A percentile compares a stretch with the other conserved stretches of the same genome.
phyloP scores from a whole-genome alignment of 2,113 vertebrate genomes.

The Xyliphius kryptos region DNA sequence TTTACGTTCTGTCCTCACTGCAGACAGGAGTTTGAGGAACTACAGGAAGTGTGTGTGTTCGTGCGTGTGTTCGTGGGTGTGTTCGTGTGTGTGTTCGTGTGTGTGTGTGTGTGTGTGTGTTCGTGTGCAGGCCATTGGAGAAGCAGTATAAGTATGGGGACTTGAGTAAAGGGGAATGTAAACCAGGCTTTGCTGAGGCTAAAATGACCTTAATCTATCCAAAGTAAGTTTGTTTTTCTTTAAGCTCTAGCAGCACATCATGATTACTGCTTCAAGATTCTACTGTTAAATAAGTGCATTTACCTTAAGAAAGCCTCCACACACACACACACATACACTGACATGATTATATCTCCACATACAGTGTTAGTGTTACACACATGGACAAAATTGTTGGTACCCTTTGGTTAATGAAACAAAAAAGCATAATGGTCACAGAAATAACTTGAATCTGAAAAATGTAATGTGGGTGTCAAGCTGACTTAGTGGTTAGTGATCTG shows the following conservation, averaged over 20 bases:
- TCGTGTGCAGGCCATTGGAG: constrained; percentile 69
- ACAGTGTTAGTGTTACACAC: too few species aligned
- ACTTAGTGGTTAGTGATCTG: too few species aligned
- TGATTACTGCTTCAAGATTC: neutral
- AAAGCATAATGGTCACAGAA: too few species aligned
- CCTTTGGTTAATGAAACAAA: too few species aligned
- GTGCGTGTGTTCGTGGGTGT: too few species aligned
- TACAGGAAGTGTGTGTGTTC: neutral
- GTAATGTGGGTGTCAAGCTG: too few species aligned
- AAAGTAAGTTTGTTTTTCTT: constrained; percentile 66
- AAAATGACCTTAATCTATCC: constrained; percentile 86
- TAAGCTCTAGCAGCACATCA: neutral
- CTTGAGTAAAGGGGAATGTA: constrained; percentile 80
- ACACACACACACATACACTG: neutral
- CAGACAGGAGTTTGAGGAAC: too few species aligned
- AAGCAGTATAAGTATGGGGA: constrained; percentile 79
- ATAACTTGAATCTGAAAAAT: too few species aligned
- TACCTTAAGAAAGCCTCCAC: neutral
- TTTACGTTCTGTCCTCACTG: too few species aligned
- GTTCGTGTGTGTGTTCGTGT: neutral
- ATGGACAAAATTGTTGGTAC: too few species aligned
- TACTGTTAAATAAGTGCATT: neutral
- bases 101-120: neutral
- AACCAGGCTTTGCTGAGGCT: constrained; percentile 77
- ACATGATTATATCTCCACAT: neutral